Conservation (phyloP, 2,797 vertebrate species). For the Sparus aurata region DNA sequence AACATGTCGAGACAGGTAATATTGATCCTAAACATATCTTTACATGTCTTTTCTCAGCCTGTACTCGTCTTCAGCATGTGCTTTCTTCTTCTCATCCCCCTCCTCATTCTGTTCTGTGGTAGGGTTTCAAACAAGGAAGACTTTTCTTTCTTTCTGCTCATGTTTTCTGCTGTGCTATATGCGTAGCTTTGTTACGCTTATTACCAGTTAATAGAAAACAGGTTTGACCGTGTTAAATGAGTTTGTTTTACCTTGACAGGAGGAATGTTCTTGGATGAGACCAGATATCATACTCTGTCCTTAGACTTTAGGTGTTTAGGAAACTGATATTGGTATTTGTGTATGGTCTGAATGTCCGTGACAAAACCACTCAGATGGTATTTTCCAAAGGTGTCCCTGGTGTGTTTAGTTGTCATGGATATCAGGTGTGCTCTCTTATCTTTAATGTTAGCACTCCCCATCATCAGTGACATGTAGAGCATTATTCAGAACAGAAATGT, state of each 20-base stretch:
- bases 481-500: not conserved
- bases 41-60: not conserved
- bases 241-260: not conserved
- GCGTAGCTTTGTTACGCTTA: too few relatives aligned
- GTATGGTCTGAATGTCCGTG: not conserved
- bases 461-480: not conserved
- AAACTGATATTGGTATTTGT: not conserved
- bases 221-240: not conserved
- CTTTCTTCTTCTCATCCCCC: not conserved
- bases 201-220: not conserved
- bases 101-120: conserved; percentile 4
- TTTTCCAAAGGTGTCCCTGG: conserved; percentile 2
- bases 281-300: not conserved
- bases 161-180: not conserved
- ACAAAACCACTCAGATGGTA: not conserved
- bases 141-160: conserved; percentile 14
- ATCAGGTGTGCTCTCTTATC: not conserved
- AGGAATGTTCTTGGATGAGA: conserved; percentile 1
- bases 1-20: conserved; percentile 71
- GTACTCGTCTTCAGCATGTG: conserved; percentile 2
- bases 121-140: conserved; percentile 53
- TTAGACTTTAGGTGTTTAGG: not conserved
- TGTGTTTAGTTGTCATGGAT: not conserved
- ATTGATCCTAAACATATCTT: conserved; percentile 3
- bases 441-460: not conserved